Conservation (phyloP, 2,113 vertebrate genomes). For the Aegithalos caudatus region DNA sequence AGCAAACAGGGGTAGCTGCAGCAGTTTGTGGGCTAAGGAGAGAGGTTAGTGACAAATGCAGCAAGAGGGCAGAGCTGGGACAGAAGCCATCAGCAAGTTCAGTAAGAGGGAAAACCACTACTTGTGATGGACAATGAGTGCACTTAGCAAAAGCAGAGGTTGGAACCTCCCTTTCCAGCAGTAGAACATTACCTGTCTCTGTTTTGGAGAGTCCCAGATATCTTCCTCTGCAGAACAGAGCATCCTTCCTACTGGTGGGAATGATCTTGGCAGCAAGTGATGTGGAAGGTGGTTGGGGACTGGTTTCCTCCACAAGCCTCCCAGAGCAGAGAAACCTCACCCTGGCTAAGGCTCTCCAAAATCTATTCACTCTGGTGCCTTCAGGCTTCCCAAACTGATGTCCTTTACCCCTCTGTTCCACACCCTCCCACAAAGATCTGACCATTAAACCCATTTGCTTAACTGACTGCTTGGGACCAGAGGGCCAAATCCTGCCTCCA, state of each 20-base stretch:
- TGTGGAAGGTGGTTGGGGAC: not conserved
- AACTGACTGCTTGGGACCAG: not conserved
- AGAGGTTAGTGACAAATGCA: not conserved
- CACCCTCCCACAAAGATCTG: not conserved
- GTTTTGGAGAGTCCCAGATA: not conserved
- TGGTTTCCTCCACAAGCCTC: not conserved
- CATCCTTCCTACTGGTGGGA: not conserved
- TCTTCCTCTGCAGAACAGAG: not conserved
- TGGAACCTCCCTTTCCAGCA: not conserved
- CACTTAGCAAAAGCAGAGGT: not conserved
- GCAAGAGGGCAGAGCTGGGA: not conserved
- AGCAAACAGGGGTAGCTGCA: not conserved
- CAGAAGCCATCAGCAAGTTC: not conserved
- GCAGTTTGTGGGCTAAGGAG: not conserved
- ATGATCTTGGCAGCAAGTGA: not conserved
- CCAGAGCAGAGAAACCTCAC: not conserved
- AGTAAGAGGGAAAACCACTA: not conserved
- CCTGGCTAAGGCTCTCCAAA: not conserved
- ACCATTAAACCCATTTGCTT: not conserved
- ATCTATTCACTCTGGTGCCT: not conserved
- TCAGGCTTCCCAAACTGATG: not conserved
- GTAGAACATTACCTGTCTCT: not conserved
- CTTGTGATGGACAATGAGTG: fast-evolving
- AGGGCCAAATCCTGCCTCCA: not conserved
- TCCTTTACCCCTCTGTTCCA: not conserved